phyloP scores from a whole-genome alignment of 2,113 vertebrate species.

The Sphyrna mokarran region DNA sequence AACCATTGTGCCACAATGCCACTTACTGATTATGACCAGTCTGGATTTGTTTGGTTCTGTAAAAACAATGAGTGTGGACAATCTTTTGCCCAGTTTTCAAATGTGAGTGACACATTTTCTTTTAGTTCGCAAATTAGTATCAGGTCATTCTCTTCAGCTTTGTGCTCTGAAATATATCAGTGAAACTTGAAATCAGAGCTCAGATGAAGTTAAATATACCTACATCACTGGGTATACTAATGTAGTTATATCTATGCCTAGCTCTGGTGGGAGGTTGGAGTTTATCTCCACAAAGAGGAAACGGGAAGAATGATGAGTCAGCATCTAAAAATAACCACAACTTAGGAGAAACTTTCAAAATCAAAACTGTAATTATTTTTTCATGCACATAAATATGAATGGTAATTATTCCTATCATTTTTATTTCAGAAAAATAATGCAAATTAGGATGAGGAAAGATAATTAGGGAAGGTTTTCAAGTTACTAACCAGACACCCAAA shows the following conservation, averaged over 20 bases:
- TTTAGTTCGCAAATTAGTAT: background rate
- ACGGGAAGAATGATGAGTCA: background rate
- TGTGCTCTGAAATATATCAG: background rate
- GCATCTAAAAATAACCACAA: background rate
- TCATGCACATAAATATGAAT: background rate
- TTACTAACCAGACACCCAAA: background rate
- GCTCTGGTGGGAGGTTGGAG: background rate
- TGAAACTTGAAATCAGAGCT: background rate
- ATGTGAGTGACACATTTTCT: background rate
- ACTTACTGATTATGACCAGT: too few species aligned
- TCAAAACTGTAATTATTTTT: background rate
- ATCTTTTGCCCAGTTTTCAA: too few species aligned
- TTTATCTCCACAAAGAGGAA: background rate
- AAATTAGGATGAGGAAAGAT: background rate
- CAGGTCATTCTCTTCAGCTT: background rate
- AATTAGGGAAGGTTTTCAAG: background rate
- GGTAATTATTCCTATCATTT: background rate
- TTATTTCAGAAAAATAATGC: background rate
- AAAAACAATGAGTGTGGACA: too few species aligned
- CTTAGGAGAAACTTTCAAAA: background rate
- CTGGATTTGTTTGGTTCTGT: too few species aligned
- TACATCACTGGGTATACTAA: background rate
- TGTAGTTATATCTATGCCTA: background rate
- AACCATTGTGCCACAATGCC: too few species aligned
- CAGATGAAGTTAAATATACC: background rate